Base-by-base conservation (phyloP, 2,797 vertebrate species). In the Rousettus madagascariensis region DNA sequence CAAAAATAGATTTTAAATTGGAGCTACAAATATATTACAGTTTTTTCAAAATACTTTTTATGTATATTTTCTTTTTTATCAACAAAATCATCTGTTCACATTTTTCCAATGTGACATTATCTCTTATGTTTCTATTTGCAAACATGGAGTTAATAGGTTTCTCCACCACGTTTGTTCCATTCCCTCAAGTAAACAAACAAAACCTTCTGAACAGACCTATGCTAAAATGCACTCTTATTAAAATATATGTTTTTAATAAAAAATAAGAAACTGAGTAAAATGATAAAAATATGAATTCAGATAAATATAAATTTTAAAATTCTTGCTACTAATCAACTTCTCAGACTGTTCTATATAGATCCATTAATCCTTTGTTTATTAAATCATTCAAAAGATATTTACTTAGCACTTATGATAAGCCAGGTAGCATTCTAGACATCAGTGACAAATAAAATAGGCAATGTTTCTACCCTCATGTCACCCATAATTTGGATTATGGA, bases 1-100 rank as follows among this genome's bases (percentile, higher is more conserved):
- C 41, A 77, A 92, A 94, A 87, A 79, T 55, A 86, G 16, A 12
- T 90, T 96, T 96, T 68, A n/a, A 93, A 57, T 16, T 69, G 5
- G 30, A 78, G 11, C 43, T 92, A 82, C 30, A 88, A 72, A 78
- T 46, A 55, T 6, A 51, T 26, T 9, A n/a, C 36, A 72, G 36
- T 36, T 38, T 71, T 83, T 93, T 77, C 3, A 43, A 72, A 95
- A 61, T 28, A 83, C 3, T 79, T 79, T 80, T 55, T 61, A 8
- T 22, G 5, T 78, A 13, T 43, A 3, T 61, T 59, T 55, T 77
- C 33, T 69, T 85, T 91, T 49, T 68, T 69, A 78, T 59, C 17
- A 74, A 59, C 8, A 87, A 68, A 68, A 69, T 51, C 69, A 41
- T 72, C 19, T 78, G 2, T 30, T 61, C 12, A 74, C 11, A 53